These are phyloP conservation scores for Bos indicus DNA, from an alignment of 2,113 vertebrate genomes.

Conservation along the genomic window DNA sequence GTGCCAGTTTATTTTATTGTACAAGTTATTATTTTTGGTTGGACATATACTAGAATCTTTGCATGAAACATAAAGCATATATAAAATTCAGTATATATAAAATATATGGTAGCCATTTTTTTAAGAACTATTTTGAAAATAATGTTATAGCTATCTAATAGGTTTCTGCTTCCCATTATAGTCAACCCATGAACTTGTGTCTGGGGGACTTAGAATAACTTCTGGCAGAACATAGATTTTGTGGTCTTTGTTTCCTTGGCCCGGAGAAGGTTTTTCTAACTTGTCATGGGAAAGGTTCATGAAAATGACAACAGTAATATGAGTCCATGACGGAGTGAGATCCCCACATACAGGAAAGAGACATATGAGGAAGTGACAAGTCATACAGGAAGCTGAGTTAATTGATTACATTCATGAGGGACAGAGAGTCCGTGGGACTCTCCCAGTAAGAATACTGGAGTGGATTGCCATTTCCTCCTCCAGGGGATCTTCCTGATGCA, in stretches of 20 bases:
- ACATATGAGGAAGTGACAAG: neutral
- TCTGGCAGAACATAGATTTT: neutral
- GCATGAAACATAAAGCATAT: neutral
- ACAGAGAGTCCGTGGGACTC: neutral
- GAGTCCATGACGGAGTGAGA: neutral
- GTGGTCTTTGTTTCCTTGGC: neutral
- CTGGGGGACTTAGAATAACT: neutral
- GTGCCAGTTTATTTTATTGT: neutral
- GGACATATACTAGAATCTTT: neutral
- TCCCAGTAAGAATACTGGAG: neutral
- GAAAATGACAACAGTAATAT: neutral
- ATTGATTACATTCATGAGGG: neutral
- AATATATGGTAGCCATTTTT: neutral
- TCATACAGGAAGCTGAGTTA: neutral
- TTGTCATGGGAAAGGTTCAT: neutral
- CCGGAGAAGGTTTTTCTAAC: neutral
- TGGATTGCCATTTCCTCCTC: neutral
- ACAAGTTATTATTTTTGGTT: neutral
- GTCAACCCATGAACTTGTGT: neutral
- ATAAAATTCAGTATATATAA: neutral
- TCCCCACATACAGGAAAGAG: neutral
- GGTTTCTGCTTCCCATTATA: neutral
- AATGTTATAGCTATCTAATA: neutral
- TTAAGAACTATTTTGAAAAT: neutral
- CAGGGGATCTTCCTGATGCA: neutral